Conservation (phyloP, 2,113 vertebrate species). For the Dinomys branickii region DNA sequence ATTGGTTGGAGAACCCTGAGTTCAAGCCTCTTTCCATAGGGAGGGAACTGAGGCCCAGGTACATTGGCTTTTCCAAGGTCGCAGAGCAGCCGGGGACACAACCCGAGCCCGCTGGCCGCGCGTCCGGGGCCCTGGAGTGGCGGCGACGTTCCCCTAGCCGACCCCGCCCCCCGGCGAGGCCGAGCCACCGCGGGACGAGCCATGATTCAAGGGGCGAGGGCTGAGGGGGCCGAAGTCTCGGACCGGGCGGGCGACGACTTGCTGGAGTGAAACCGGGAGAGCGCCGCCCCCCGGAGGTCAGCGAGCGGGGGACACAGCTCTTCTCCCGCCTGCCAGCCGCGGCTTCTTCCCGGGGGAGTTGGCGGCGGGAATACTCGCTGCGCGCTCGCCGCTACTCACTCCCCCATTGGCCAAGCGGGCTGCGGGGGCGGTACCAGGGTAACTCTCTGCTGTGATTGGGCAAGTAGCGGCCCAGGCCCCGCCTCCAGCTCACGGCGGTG, state of each 20-base stretch:
- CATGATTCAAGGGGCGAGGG: conserved; percentile 69
- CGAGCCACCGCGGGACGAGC: neutral
- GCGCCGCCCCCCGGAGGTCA: neutral
- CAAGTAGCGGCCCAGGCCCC: neutral
- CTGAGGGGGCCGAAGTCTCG: neutral
- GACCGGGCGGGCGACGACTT: conserved; percentile 54
- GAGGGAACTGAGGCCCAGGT: neutral
- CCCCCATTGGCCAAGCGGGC: conserved; percentile 12
- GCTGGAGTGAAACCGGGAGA: conserved; percentile 66
- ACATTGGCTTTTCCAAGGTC: neutral
- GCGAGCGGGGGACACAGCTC: fast-evolving
- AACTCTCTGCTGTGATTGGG: neutral
- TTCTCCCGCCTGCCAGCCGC: fast-evolving
- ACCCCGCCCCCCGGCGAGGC: neutral
- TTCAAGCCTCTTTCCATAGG: neutral
- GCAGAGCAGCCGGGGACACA: neutral
- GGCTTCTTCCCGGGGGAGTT: fast-evolving
- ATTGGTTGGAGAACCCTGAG: neutral
- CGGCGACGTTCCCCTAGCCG: neutral
- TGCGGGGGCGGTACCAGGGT: neutral
- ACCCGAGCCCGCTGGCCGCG: neutral
- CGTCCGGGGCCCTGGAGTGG: neutral
- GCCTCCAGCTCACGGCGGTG: neutral
- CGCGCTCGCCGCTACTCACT: neutral
- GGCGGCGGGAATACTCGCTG: neutral